These are phyloP conservation scores for Orussus abietinus DNA, from an alignment of 1,140 invertebrate genomes.

Conservation along the genomic window DNA sequence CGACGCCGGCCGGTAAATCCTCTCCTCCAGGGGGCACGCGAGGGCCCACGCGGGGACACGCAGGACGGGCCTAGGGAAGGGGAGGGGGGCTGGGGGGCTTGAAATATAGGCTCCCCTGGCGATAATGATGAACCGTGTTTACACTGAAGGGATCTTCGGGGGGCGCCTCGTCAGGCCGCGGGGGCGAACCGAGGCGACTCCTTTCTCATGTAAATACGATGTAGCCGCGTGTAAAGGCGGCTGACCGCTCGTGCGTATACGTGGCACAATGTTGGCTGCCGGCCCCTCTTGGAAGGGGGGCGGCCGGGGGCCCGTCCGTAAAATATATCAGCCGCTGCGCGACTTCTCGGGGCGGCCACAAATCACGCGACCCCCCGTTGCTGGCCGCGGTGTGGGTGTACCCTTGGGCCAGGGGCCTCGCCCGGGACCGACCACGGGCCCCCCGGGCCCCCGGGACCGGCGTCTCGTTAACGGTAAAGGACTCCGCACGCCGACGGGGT, in stretches of 20 bases:
- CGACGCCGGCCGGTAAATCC: conserved; percentile 15
- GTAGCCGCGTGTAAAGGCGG: conserved; percentile 50
- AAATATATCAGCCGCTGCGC: conserved; percentile 55
- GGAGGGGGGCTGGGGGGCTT: conserved; percentile 23
- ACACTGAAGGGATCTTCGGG: conserved; percentile 35
- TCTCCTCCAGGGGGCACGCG: background rate
- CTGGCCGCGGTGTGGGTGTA: conserved; percentile 46
- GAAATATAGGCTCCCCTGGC: conserved; percentile 43
- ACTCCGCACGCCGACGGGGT: no score
- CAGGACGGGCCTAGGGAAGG: conserved; percentile 22
- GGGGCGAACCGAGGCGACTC: conserved; percentile 33
- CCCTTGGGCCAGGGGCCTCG: conserved; percentile 15
- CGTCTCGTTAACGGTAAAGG: no score
- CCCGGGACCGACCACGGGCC: no score
- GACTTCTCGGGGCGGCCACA: conserved; percentile 52
- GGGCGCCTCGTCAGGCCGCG: conserved; percentile 28
- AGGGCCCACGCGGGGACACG: conserved; percentile 22
- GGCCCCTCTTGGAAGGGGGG: conserved; percentile 20
- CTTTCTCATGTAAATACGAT: conserved; percentile 56
- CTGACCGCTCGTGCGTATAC: conserved; percentile 42
- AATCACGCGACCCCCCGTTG: conserved; percentile 54
- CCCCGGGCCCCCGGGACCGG: no score
- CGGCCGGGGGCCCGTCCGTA: conserved; percentile 36
- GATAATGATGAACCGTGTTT: conserved; percentile 54
- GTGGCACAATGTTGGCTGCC: conserved; percentile 44